Evolutionary conservation across 37 sponge, comb jelly and placozoan genomes (phyloP).

Genomic region (Dysidea cf. avara): DNA sequence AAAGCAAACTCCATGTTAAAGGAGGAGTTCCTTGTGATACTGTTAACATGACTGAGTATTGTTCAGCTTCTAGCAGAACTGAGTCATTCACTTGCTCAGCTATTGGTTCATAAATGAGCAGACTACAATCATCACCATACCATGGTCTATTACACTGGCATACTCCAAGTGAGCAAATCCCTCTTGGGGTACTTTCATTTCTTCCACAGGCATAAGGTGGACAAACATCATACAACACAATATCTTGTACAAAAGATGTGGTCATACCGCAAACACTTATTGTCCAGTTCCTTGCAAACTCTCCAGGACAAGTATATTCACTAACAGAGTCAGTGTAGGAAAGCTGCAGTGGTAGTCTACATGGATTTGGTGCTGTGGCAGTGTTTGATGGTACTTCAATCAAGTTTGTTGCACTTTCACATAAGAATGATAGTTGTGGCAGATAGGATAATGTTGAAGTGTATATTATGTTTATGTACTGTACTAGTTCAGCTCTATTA

Average conservation of each 20-base stretch:
- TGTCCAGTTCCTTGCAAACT: too few relatives aligned
- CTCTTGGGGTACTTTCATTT: too few relatives aligned
- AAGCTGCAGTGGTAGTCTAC: constrained; percentile 8
- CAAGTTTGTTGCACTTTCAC: constrained; percentile 14
- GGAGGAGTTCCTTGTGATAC: constrained; percentile 30
- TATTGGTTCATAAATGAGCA: too few relatives aligned
- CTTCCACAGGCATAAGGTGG: too few relatives aligned
- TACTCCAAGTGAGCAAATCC: constrained; percentile 18
- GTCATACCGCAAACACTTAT: background rate
- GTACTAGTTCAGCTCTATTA: constrained; percentile 17
- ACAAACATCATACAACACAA: constrained; percentile 16
- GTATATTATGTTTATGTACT: constrained; percentile 16
- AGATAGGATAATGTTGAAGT: background rate
- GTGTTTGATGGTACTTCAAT: constrained; percentile 8
- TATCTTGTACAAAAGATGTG: constrained; percentile 8
- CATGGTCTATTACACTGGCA: constrained; percentile 32
- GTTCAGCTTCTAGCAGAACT: too few relatives aligned
- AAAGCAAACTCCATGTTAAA: constrained; percentile 21
- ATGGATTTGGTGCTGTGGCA: too few relatives aligned
- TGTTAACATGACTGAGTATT: background rate
- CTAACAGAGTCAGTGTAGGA: background rate
- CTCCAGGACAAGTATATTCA: too few relatives aligned
- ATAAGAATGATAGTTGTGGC: constrained; percentile 1
- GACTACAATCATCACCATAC: too few relatives aligned
- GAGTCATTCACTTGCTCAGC: too few relatives aligned